Evolutionary conservation across 2,888 invertebrate species (phyloP).

Genomic region (Anoncus sp.): DNA sequence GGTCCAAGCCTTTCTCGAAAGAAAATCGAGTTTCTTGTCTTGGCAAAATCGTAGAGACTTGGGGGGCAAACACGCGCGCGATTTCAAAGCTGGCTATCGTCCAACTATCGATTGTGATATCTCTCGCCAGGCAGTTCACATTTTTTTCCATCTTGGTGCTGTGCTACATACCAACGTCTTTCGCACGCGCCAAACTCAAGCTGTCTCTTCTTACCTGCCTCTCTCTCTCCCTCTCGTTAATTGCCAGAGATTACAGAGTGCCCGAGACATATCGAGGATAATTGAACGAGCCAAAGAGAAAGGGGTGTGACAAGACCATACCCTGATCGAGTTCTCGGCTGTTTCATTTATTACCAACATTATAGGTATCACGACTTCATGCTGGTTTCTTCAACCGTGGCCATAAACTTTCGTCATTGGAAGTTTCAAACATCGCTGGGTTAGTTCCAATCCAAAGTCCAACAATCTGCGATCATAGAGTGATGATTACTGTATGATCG

Average conservation of each 20-base stretch:
- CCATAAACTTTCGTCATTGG: no score
- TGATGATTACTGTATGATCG: no score
- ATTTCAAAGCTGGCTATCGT: slow-evolving; percentile 51
- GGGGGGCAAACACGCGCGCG: background rate
- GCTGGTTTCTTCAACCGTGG: no score
- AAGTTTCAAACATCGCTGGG: no score
- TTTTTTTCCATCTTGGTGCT: slow-evolving; percentile 35
- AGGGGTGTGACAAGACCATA: background rate
- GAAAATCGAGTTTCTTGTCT: slow-evolving; percentile 45
- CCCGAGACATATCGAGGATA: slow-evolving; percentile 48
- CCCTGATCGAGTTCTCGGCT: slow-evolving; percentile 48
- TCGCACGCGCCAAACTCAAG: slow-evolving; percentile 72
- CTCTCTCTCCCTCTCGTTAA: slow-evolving; percentile 45
- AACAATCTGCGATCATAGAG: no score
- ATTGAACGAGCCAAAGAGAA: slow-evolving; percentile 46
- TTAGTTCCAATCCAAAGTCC: no score
- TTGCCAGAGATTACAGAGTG: slow-evolving; percentile 54
- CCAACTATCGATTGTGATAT: slow-evolving; percentile 57
- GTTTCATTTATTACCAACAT: slow-evolving; percentile 30
- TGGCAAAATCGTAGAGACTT: background rate
- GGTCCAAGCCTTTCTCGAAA: slow-evolving; percentile 18
- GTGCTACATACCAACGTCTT: slow-evolving; percentile 63
- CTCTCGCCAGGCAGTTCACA: slow-evolving; percentile 19
- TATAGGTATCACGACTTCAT: no score
- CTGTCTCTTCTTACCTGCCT: slow-evolving; percentile 65